These are phyloP conservation scores for Orthosia gothica DNA, from an alignment of 2,888 invertebrate species.

Conservation along the genomic window DNA sequence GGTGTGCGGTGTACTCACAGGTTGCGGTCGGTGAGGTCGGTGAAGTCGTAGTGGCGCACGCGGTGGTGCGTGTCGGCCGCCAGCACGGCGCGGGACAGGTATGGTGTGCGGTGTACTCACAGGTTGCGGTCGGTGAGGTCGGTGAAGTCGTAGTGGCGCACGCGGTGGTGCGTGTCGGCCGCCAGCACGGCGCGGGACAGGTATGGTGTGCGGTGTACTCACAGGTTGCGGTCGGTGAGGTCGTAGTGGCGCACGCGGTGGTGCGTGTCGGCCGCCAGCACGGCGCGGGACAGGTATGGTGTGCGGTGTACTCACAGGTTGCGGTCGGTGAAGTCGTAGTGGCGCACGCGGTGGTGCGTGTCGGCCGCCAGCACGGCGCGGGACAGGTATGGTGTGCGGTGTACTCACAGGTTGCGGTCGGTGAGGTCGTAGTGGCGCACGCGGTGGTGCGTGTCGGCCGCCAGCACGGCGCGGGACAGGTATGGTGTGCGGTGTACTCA, in stretches of 20 bases:
- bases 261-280: slow-evolving; percentile 98
- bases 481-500: slow-evolving; percentile 69
- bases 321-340: slow-evolving; percentile 96
- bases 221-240: slow-evolving; percentile 84
- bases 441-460: slow-evolving; percentile 2
- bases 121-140: slow-evolving; percentile 82
- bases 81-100: too few relatives aligned
- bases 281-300: slow-evolving; percentile 93
- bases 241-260: slow-evolving; percentile 98
- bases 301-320: slow-evolving; percentile 83
- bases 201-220: slow-evolving; percentile 67
- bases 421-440: slow-evolving; percentile 93
- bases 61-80: too few relatives aligned
- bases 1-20: slow-evolving; percentile 42
- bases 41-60: slow-evolving; percentile 96
- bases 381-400: slow-evolving; percentile 64
- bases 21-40: slow-evolving; percentile 94
- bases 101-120: slow-evolving; percentile 70
- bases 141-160: slow-evolving; percentile 97
- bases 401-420: slow-evolving; percentile 75
- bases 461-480: not conserved
- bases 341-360: slow-evolving; percentile 92
- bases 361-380: slow-evolving; percentile 76
- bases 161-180: not conserved
- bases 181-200: not conserved